Evolutionary conservation across 2,888 invertebrate species (phyloP).

Genomic region (Andricus quercusramuli): DNA sequence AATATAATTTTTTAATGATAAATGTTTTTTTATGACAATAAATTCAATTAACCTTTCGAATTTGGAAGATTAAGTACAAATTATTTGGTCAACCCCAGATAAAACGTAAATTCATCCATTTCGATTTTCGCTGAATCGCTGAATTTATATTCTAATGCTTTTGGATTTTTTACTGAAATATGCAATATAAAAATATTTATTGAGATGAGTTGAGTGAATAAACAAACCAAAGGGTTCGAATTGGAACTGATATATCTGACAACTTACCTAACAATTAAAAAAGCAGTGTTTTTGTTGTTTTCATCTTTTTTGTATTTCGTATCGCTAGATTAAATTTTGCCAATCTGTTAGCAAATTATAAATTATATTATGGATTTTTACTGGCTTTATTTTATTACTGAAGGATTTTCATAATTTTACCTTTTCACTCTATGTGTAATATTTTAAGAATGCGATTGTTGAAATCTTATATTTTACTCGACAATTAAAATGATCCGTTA

Average conservation of each 20-base stretch:
- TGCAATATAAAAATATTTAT: not conserved
- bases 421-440: not conserved
- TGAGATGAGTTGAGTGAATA: not conserved
- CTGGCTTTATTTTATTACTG: not conserved
- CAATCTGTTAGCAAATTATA: not conserved
- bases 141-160: not conserved
- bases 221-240: not conserved
- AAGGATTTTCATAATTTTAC: not conserved
- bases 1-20: not conserved
- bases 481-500: not conserved
- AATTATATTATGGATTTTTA: not conserved
- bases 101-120: not conserved
- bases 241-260: not conserved
- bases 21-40: not conserved
- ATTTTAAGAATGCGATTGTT: slow-evolving; percentile 44
- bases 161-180: not conserved
- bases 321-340: not conserved
- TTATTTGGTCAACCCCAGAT: not conserved
- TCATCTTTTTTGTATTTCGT: not conserved
- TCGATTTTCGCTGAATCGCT: not conserved
- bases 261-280: not conserved
- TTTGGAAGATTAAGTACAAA: not conserved
- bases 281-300: not conserved
- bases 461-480: slow-evolving; percentile 8
- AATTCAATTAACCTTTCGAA: not conserved